phyloP scores from a whole-genome alignment of 2,113 vertebrate genomes.

The Sialia sialis region DNA sequence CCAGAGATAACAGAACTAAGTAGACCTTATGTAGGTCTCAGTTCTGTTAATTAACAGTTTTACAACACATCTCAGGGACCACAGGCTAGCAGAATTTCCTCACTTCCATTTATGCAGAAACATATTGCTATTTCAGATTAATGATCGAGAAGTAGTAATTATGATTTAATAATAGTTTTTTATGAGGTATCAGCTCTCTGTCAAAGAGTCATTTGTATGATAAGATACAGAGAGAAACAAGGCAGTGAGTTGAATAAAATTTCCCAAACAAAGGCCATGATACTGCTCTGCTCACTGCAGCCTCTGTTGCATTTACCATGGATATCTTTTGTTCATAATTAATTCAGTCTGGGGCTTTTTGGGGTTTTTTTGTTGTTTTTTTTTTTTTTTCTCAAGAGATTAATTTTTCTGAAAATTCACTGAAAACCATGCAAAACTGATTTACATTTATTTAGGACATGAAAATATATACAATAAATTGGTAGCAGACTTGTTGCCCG shows the following conservation, averaged over 20 bases:
- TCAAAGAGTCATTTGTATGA: conserved; percentile 15
- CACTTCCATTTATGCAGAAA: background rate
- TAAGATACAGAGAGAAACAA: background rate
- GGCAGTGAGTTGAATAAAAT: background rate
- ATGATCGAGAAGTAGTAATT: conserved; percentile 17
- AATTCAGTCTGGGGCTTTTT: background rate
- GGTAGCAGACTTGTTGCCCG: background rate
- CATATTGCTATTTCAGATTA: conserved; percentile 23
- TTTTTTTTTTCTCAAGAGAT: background rate
- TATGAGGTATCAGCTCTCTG: background rate
- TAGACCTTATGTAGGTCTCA: background rate
- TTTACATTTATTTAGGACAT: background rate
- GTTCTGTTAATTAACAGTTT: background rate
- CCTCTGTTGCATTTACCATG: background rate
- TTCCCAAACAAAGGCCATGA: background rate
- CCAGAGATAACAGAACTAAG: background rate
- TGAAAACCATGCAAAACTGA: background rate
- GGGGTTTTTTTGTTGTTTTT: no score
- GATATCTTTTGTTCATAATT: background rate
- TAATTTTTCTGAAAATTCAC: background rate
- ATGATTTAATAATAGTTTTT: background rate
- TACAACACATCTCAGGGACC: background rate
- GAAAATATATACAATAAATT: background rate
- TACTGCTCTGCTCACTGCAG: background rate
- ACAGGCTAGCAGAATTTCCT: background rate